Evolutionary conservation across 2,888 invertebrate species (phyloP).

Genomic region (Dynastes hyllus): DNA sequence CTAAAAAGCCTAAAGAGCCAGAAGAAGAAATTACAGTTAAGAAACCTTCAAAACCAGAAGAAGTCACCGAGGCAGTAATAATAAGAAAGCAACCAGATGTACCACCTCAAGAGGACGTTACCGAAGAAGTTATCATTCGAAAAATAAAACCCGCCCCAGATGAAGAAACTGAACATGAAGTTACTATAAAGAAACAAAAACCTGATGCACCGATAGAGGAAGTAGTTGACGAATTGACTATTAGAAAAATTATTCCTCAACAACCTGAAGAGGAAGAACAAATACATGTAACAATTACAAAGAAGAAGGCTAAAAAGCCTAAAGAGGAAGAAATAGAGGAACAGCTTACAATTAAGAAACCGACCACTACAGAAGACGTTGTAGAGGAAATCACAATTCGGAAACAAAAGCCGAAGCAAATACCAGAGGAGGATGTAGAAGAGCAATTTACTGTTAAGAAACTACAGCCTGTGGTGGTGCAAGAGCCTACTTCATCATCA

Average conservation of each 20-base stretch:
- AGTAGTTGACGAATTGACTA: slow-evolving; percentile 53
- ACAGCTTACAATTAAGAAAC: slow-evolving; percentile 63
- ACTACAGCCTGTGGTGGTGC: slow-evolving; percentile 47
- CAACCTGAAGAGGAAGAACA: slow-evolving; percentile 58
- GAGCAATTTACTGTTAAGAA: slow-evolving; percentile 53
- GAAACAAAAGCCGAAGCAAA: slow-evolving; percentile 60
- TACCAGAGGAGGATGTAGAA: slow-evolving; percentile 63
- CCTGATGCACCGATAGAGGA: slow-evolving; percentile 56
- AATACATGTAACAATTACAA: slow-evolving; percentile 67
- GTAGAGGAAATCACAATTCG: slow-evolving; percentile 63
- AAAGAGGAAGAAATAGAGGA: slow-evolving; percentile 59
- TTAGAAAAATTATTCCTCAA: slow-evolving; percentile 63
- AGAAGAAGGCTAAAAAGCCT: slow-evolving; percentile 64
- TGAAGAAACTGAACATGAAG: slow-evolving; percentile 62
- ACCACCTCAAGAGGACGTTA: slow-evolving; percentile 58
- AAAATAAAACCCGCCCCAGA: slow-evolving; percentile 54
- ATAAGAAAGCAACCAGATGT: slow-evolving; percentile 63
- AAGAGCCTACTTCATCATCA: slow-evolving; percentile 65
- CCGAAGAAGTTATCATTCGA: slow-evolving; percentile 59
- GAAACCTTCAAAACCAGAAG: slow-evolving; percentile 67
- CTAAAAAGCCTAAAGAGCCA: slow-evolving; percentile 60
- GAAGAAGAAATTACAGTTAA: slow-evolving; percentile 72
- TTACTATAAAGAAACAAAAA: slow-evolving; percentile 62
- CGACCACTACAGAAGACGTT: slow-evolving; percentile 56
- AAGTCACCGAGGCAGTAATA: slow-evolving; percentile 60